Conservation (phyloP, 2,888 invertebrate species). For the Synanthedon vespiformis region DNA sequence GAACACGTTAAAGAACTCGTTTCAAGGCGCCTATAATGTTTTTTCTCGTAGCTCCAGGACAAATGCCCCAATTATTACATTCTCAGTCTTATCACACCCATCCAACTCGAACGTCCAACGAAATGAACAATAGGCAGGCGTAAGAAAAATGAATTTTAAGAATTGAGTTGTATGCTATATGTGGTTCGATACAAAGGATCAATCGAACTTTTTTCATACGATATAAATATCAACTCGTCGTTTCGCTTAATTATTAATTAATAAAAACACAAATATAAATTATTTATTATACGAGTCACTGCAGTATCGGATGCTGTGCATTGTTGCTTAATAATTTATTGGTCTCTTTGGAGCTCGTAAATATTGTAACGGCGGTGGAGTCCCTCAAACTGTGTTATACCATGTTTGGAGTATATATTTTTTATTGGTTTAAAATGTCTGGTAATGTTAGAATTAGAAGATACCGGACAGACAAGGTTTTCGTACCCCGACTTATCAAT, state of each 20-base stretch:
- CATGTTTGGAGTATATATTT: no score
- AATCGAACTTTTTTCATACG: neutral
- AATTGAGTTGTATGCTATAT: slow-evolving; percentile 36
- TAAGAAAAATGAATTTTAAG: slow-evolving; percentile 54
- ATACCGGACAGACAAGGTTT: no score
- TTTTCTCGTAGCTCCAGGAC: slow-evolving; percentile 37
- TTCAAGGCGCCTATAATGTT: slow-evolving; percentile 36
- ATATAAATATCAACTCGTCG: neutral
- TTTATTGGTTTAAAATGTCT: no score
- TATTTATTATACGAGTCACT: slow-evolving; percentile 35
- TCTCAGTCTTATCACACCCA: slow-evolving; percentile 36
- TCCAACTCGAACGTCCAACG: slow-evolving; percentile 26
- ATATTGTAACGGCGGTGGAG: slow-evolving; percentile 16
- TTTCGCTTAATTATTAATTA: slow-evolving; percentile 48
- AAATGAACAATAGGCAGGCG: slow-evolving; percentile 37
- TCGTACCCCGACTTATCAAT: no score
- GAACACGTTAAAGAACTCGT: slow-evolving; percentile 13
- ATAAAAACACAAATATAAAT: slow-evolving; percentile 54
- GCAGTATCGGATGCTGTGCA: slow-evolving; percentile 27
- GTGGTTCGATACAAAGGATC: neutral
- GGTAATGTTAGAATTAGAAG: no score
- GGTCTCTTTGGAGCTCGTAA: slow-evolving; percentile 29
- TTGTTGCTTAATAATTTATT: slow-evolving; percentile 48
- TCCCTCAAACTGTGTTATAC: neutral
- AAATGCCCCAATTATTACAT: slow-evolving; percentile 58